Conservation (phyloP, 2,113 vertebrate species). For the Bos taurus region ARS-UCD2.0 NC_037343.1:49107001-49107500, state of each 20-base stretch:
- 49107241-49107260: background rate
- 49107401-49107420: background rate
- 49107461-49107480: background rate
- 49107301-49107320: background rate
- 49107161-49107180: too few species aligned
- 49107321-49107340: background rate
- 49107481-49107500: rapidly evolving
- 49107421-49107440: background rate
- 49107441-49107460: background rate
- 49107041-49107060: too few species aligned
- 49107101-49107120: background rate
- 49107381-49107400: background rate
- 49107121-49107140: rapidly evolving
- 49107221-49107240: background rate
- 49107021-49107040: background rate
- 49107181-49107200: background rate
- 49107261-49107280: background rate
- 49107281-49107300: background rate
- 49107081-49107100: background rate
- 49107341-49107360: background rate
- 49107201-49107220: background rate
- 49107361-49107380: background rate
- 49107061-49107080: background rate
- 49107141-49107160: rapidly evolving
- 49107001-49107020: background rate